Conservation (phyloP, 2,888 invertebrate genomes). For the Molorchus minor region DNA sequence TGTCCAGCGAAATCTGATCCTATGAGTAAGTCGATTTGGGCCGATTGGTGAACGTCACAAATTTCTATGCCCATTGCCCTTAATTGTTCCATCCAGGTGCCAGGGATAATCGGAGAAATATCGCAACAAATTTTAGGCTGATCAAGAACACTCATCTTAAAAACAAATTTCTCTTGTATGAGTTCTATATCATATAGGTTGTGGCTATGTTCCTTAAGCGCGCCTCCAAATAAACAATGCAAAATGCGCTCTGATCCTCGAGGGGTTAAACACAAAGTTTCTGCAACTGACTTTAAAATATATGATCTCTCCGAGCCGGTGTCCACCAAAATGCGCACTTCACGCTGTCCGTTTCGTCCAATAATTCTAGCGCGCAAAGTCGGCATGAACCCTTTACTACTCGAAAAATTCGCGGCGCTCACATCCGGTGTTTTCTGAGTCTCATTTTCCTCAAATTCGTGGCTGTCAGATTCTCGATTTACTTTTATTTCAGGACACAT, state of each 20-base stretch:
- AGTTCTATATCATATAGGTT: background rate
- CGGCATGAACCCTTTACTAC: conserved; percentile 1
- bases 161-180: background rate
- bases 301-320: conserved; percentile 8
- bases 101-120: too few species aligned
- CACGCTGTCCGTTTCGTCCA: background rate
- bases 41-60: too few species aligned
- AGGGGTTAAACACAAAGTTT: conserved; percentile 1
- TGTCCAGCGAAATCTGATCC: too few species aligned
- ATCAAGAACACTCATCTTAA: background rate
- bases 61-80: too few species aligned
- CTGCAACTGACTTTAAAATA: conserved; percentile 3
- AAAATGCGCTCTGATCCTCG: conserved; percentile 9
- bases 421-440: background rate
- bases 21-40: too few species aligned
- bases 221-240: conserved; percentile 19
- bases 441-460: background rate
- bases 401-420: conserved; percentile 1
- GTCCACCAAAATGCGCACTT: conserved; percentile 8
- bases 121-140: background rate
- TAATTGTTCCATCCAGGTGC: too few species aligned
- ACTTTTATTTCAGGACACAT: conserved; percentile 13
- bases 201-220: background rate
- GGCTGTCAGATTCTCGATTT: background rate
- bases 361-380: background rate